Conservation (phyloP, 1,140 invertebrate species). For the Drosophila nikananu region DNA sequence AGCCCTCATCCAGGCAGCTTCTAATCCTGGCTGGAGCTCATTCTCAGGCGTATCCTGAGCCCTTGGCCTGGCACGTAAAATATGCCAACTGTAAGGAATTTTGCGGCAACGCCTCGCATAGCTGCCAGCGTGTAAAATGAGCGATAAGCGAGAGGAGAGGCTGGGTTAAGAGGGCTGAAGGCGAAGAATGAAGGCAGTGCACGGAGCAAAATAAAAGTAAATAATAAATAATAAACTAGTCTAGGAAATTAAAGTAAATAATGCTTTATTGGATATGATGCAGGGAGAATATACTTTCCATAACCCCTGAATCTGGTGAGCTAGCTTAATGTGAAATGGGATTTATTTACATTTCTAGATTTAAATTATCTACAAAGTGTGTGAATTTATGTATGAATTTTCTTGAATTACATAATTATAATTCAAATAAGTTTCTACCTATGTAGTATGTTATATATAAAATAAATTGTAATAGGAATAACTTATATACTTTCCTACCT, state of each 20-base stretch:
- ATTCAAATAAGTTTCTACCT: background rate
- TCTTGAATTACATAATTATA: background rate
- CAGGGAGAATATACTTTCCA: background rate
- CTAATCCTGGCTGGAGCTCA: slow-evolving; percentile 64
- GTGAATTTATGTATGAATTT: background rate
- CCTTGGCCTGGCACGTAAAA: slow-evolving; percentile 71
- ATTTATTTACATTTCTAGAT: too few species aligned
- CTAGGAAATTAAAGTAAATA: background rate
- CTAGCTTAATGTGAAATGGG: background rate
- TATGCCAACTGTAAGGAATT: slow-evolving; percentile 75
- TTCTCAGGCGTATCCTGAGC: slow-evolving; percentile 34
- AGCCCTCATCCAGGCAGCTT: slow-evolving; percentile 26
- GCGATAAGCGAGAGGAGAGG: slow-evolving; percentile 65
- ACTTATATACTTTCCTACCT: background rate
- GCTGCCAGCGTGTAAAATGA: slow-evolving; percentile 80
- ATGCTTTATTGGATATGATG: background rate
- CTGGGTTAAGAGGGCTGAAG: background rate
- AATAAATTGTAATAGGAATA: background rate
- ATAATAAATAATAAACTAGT: background rate
- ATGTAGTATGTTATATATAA: too few species aligned
- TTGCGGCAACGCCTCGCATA: slow-evolving; percentile 73
- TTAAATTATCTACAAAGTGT: background rate
- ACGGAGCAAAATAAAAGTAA: background rate
- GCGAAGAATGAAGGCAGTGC: slow-evolving; percentile 10
- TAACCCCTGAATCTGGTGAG: background rate